Percentiles rank a stretch among this genome's conserved stretches.
These are phyloP conservation scores for Campaea margaritaria DNA, from an alignment of 2,888 invertebrate species.

Conservation along the genomic window DNA sequence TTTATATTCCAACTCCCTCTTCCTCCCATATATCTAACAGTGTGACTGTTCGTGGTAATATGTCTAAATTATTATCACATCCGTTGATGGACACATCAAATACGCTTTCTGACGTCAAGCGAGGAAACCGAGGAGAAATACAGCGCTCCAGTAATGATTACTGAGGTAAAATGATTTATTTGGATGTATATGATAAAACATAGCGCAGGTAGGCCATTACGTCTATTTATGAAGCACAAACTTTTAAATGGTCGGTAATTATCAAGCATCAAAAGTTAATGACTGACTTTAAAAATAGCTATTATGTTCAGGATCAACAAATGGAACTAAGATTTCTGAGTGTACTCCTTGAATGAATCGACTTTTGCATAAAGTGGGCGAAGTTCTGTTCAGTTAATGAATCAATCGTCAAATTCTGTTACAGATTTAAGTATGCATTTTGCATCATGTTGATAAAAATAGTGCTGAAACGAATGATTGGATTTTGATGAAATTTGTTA, in stretches of 20 bases:
- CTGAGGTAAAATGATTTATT: slow-evolving; percentile 11
- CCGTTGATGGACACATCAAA: slow-evolving; percentile 16
- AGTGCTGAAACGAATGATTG: too few relatives aligned
- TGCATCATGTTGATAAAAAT: too few relatives aligned
- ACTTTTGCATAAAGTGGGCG: too few relatives aligned
- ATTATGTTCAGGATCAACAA: slow-evolving; percentile 14
- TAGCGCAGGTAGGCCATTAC: slow-evolving; percentile 9
- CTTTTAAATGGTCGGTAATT: slow-evolving; percentile 28
- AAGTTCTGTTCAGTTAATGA: too few relatives aligned
- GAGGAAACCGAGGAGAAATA: slow-evolving; percentile 8
- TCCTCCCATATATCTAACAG: too few relatives aligned
- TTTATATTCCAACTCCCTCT: too few relatives aligned
- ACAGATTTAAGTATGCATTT: too few relatives aligned
- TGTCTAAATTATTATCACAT: slow-evolving; percentile 21
- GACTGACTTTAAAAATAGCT: slow-evolving; percentile 4
- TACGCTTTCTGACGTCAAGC: slow-evolving; percentile 12
- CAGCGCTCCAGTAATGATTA: background rate
- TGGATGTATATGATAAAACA: slow-evolving; percentile 18
- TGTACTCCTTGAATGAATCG: background rate
- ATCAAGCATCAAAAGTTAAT: slow-evolving; percentile 18
- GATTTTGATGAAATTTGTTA: too few relatives aligned
- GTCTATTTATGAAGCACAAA: slow-evolving; percentile 28
- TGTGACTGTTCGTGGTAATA: slow-evolving; percentile 13
- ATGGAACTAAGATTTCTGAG: slow-evolving; percentile 3
- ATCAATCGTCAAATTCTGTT: too few relatives aligned